Conservation (phyloP, 2,113 vertebrate species). For the Cyprinus carpio region DNA sequence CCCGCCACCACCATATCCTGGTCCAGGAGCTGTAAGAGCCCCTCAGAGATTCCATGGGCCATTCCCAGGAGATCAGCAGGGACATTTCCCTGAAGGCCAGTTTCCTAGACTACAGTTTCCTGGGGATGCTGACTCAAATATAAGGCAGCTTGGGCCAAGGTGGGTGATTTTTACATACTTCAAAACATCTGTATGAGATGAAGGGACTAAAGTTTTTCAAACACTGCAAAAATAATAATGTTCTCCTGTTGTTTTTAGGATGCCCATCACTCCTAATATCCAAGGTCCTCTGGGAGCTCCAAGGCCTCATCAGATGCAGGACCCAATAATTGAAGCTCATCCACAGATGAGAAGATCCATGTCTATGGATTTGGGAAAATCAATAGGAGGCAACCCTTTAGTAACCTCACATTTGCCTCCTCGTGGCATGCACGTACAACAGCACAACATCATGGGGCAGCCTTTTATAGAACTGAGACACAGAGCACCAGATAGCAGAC, state of each 20-base stretch:
- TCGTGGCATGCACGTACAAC: conserved; percentile 83
- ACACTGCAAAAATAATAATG: too few relatives aligned
- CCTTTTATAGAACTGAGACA: conserved; percentile 93
- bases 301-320: conserved; percentile 83
- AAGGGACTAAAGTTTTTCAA: too few relatives aligned
- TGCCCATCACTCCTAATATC: conserved; percentile 81
- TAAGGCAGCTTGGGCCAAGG: conserved; percentile 88
- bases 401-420: conserved; percentile 83
- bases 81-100: conserved; percentile 83
- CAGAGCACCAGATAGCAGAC: conserved; percentile 83
- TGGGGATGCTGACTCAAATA: conserved; percentile 73
- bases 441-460: conserved; percentile 92
- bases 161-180: conserved; percentile 64
- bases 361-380: conserved; percentile 83
- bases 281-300: conserved; percentile 77
- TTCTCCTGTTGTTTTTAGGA: conserved; percentile 68
- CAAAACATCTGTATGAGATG: not conserved
- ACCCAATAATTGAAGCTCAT: conserved; percentile 59
- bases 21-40: conserved; percentile 83
- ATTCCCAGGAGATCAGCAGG: conserved; percentile 82
- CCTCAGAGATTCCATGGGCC: conserved; percentile 79
- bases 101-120: conserved; percentile 80
- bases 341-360: conserved; percentile 87
- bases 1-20: conserved; percentile 94
- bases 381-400: conserved; percentile 72